Conservation (phyloP, 2,113 vertebrate genomes). For the Mus pahari region DNA sequence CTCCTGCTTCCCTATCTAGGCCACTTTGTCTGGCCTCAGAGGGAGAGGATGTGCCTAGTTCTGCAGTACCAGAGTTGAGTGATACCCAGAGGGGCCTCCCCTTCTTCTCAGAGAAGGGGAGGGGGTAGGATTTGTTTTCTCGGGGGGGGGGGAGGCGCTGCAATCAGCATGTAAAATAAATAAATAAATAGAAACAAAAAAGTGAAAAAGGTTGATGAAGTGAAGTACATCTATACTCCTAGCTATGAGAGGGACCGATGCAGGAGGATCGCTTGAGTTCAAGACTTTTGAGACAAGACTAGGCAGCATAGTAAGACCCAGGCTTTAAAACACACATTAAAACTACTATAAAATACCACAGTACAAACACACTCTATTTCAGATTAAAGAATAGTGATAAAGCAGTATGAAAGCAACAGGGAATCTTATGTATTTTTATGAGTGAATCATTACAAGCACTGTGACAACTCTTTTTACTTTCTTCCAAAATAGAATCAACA, state of each 20-base stretch:
- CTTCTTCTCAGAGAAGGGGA: no score
- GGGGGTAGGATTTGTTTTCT: no score
- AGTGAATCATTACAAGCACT: background rate
- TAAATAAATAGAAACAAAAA: no score
- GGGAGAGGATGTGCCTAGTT: no score
- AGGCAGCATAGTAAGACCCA: background rate
- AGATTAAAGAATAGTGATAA: background rate
- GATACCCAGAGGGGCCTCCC: no score
- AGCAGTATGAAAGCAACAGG: background rate
- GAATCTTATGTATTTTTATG: background rate
- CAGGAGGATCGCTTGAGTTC: background rate
- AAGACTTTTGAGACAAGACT: background rate
- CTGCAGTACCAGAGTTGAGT: no score
- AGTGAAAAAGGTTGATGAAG: background rate
- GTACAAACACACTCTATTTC: background rate
- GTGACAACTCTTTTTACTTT: background rate
- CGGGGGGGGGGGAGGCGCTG: no score
- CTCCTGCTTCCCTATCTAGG: no score
- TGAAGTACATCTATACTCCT: background rate
- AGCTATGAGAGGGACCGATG: background rate
- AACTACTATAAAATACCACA: background rate
- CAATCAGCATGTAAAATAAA: no score
- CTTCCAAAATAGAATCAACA: background rate
- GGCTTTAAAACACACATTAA: background rate
- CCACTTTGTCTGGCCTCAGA: no score